phyloP scores from a whole-genome alignment of 1,140 invertebrate genomes.

The Drosophila virilis region DNA sequence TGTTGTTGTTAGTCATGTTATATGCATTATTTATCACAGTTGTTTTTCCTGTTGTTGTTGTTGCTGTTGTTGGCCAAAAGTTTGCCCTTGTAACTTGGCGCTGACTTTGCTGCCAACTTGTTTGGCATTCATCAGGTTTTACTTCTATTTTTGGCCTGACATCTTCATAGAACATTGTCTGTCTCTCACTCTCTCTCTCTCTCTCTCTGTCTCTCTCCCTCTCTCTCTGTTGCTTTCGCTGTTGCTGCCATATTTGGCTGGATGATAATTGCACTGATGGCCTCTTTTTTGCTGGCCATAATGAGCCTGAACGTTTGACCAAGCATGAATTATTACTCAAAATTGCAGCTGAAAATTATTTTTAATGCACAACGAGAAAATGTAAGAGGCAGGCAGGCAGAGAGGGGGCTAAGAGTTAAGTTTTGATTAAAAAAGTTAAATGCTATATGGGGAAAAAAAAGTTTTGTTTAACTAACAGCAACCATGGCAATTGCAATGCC shows the following conservation, averaged over 20 bases:
- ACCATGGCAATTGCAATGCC: background rate
- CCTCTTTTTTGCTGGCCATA: constrained; percentile 35
- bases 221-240: constrained; percentile 5
- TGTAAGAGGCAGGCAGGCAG: background rate
- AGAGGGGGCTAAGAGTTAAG: constrained; percentile 6
- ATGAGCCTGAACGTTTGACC: constrained; percentile 43
- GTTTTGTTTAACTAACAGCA: constrained; percentile 45
- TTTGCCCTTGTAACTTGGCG: constrained; percentile 67
- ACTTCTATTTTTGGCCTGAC: constrained; percentile 35
- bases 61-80: constrained; percentile 48
- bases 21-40: constrained; percentile 72
- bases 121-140: constrained; percentile 74
- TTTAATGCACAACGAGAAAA: constrained; percentile 14
- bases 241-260: constrained; percentile 44
- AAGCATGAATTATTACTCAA: constrained; percentile 46
- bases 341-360: constrained; percentile 41
- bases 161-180: constrained; percentile 19
- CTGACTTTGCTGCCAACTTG: constrained; percentile 72
- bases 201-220: background rate
- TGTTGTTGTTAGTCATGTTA: constrained; percentile 60
- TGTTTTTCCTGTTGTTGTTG: constrained; percentile 45
- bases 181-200: background rate
- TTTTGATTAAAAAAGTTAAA: constrained; percentile 67
- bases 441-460: constrained; percentile 29
- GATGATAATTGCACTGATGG: constrained; percentile 49